These are phyloP conservation scores for Oedothorax gibbosus DNA, from an alignment of 1,140 invertebrate genomes.

Conservation along the genomic window DNA sequence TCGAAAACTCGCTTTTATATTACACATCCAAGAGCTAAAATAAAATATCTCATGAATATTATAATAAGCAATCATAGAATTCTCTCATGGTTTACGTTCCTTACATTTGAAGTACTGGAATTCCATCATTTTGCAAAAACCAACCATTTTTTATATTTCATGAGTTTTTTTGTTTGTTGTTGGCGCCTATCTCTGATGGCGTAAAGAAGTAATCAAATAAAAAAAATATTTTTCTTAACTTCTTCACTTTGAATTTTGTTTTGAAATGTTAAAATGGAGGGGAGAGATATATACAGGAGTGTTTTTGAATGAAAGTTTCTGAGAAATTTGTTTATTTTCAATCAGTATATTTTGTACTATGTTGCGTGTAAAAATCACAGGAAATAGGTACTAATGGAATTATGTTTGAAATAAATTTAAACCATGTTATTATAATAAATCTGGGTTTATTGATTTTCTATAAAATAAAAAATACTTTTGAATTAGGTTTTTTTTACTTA, in stretches of 20 bases:
- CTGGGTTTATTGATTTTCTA: too few relatives aligned
- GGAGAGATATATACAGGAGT: conserved; percentile 13
- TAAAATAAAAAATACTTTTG: too few relatives aligned
- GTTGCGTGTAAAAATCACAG: too few relatives aligned
- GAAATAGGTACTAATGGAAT: too few relatives aligned
- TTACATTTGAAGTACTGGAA: conserved; percentile 40
- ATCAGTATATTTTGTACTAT: too few relatives aligned
- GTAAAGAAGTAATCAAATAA: conserved; percentile 40
- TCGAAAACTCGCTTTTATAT: conserved; percentile 36
- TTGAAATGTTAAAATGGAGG: conserved; percentile 7
- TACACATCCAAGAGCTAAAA: conserved; percentile 45
- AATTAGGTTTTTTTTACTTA: too few relatives aligned
- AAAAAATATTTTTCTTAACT: conserved; percentile 43
- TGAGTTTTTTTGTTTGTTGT: conserved; percentile 7
- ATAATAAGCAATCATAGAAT: conserved; percentile 59
- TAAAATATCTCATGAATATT: conserved; percentile 59
- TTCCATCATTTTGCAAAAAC: conserved; percentile 44
- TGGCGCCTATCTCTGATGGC: not conserved
- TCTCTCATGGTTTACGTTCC: conserved; percentile 43
- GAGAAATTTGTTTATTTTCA: not conserved
- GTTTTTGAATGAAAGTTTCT: not conserved
- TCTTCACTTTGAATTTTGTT: conserved; percentile 4
- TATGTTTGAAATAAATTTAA: too few relatives aligned
- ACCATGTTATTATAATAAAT: too few relatives aligned
- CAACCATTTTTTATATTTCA: conserved; percentile 9